Base-by-base conservation (phyloP, 2,888 invertebrate genomes). In the Autographa gamma region DNA sequence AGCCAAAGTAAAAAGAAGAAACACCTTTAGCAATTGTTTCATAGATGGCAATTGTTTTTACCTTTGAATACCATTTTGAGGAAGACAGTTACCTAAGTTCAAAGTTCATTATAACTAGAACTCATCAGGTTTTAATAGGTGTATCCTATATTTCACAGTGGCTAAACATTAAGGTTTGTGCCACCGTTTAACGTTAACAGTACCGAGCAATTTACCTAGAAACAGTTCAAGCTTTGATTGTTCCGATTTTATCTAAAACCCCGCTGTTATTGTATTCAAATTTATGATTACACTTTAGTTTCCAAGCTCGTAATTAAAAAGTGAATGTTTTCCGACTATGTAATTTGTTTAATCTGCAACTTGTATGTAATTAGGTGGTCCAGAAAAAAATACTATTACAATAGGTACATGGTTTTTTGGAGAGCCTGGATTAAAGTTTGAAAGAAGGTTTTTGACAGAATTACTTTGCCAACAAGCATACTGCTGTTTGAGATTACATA, bases 121-220 rank as follows among this genome's bases (percentile, higher is more conserved):
- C 48, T 68, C 56, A 58, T 43, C 48, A 41, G 2, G 19, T 59
- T 68, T 43, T 52, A 52, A 60, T 60, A 25, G 41, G 8, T 32
- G 1, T 32, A 38, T 59, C 63, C 54, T 70, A 65, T 41, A 68
- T 74, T 76, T 76, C 66, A 71, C 73, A 65, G 69, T 68, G 59
- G 25, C 48, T 73, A 54, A 69, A 8, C 62, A 76, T 71, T 73
- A 60, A 73, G 73, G 75, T 69, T 73, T 63, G n/a, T 52, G 52
- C 60, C 18, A 60, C 56, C 61, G 60, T 74, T 64, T 76, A 59
- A 38, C 25, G 38, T 41, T 76, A 71, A 69, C 73, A 59, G 71
- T 73, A 66, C 60, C 58, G 0, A 54, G 56, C 19, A 71, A 69
- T 73, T 72, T 65, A 66, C 69, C 68, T 61, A 71, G 34, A 63